phyloP scores from a whole-genome alignment of 2,888 invertebrate genomes.

The Anorthoa munda region DNA sequence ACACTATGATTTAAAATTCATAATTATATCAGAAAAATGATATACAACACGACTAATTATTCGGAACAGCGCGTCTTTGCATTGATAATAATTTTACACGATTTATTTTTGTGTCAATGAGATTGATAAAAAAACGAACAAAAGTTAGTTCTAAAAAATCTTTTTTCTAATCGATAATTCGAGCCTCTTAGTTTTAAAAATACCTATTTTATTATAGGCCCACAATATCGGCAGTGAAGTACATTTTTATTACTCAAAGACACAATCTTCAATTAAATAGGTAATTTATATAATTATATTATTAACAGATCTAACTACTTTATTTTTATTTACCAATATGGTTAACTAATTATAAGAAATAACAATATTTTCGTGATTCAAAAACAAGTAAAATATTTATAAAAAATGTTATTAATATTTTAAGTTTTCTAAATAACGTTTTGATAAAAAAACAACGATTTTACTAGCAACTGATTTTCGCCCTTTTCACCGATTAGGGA shows the following conservation, averaged over 20 bases:
- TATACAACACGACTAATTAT: background rate
- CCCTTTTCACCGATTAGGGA: slow-evolving; percentile 13
- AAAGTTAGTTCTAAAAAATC: accelerated
- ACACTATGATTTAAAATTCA: too few species aligned
- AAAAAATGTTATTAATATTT: slow-evolving; percentile 23
- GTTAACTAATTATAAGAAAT: slow-evolving; percentile 48
- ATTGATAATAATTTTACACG: background rate
- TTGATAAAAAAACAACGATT: slow-evolving; percentile 52
- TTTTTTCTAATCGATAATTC: background rate
- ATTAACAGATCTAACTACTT: slow-evolving; percentile 52
- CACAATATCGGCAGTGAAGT: background rate
- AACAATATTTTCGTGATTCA: slow-evolving; percentile 42
- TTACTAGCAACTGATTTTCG: slow-evolving; percentile 22
- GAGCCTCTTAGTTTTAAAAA: slow-evolving; percentile 3
- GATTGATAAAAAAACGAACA: background rate
- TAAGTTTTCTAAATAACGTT: slow-evolving; percentile 36
- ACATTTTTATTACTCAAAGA: slow-evolving; percentile 1
- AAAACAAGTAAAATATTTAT: slow-evolving; percentile 51
- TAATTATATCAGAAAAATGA: too few species aligned
- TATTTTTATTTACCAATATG: slow-evolving; percentile 39
- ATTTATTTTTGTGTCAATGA: background rate
- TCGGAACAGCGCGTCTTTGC: slow-evolving; percentile 12
- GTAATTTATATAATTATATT: slow-evolving; percentile 19
- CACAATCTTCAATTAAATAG: slow-evolving; percentile 13
- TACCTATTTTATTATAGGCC: background rate